Base-by-base conservation (phyloP, 1,140 invertebrate genomes). In the Drosophila melanica region DNA sequence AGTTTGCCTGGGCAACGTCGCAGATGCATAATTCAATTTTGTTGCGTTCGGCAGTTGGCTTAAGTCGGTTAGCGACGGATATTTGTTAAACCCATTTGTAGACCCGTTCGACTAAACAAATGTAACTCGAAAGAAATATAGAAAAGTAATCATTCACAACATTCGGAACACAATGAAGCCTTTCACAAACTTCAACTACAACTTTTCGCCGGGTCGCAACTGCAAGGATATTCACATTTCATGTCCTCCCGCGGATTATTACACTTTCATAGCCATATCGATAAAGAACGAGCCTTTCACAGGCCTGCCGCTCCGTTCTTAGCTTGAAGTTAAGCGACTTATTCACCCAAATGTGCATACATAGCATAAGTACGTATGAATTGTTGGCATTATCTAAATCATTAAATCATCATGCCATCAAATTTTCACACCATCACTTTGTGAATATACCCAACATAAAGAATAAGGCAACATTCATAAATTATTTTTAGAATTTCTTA, bases 111-210 rank as follows among this genome's bases (percentile, higher is more conserved):
- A 48, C 23, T 53, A 14, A 16, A 27, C 48, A 47, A 51, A 27
- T 54, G 39, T 60, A 16, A 53, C 30, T 41, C 18, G 39, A 81
- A 35, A 12, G 27, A 6, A 16, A n/a, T 44, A 10, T 39, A 8
- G n/a, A n/a, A 54, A 50, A 33, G 12, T 4, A 44, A 53, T 23
- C 16, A 50, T 57, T 30, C 5, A 39, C 20, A 66, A 12, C n/a
- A n/a, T 37, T 33, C 10, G 12, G 23, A 45, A 48, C 87, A 82
- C 75, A 57, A 90, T 90, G 89, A 87, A 90, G 70, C 66, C 89
- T 30, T 90, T 90, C 64, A 86, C 79, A 57, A 90, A 90, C 53
- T 90, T 81, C 35, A 78, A 90, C 68, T 84, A 79, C 63, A 90
- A 90, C 63, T 90, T 90, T 58, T 90, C 89, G 20, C 89, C 89